Evolutionary conservation across 2,797 vertebrate genomes (phyloP).

Genomic region (Botia kubotai): DNA sequence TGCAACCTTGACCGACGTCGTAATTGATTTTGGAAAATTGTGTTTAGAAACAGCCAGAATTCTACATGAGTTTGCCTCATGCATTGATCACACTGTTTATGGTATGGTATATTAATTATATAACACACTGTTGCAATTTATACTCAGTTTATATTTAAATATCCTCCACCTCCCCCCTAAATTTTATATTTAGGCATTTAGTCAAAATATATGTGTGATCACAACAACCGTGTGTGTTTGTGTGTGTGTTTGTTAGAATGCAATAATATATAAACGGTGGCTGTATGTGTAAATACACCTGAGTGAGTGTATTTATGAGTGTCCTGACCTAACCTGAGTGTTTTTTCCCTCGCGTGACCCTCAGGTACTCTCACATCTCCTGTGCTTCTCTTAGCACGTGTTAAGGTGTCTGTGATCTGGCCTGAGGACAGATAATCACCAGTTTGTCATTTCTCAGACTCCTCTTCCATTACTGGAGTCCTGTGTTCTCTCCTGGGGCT

Average conservation of each 20-base stretch:
- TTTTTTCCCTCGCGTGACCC: background rate
- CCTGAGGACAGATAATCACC: constrained; percentile 9
- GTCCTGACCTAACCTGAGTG: background rate
- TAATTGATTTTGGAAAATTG: constrained; percentile 14
- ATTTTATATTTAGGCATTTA: no score
- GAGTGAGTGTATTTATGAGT: no score
- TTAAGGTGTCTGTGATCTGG: constrained; percentile 3
- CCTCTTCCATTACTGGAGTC: constrained; percentile 30
- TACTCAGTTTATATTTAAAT: background rate
- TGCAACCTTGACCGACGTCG: background rate
- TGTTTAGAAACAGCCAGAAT: background rate
- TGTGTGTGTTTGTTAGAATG: no score
- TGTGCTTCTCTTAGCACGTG: background rate
- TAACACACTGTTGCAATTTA: background rate
- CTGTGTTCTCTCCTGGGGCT: constrained; percentile 58
- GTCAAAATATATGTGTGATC: no score
- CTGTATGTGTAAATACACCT: background rate
- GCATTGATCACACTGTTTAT: background rate
- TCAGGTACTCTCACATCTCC: background rate
- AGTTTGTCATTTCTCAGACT: constrained; percentile 33
- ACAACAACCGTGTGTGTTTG: no score
- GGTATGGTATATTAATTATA: background rate
- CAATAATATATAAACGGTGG: background rate
- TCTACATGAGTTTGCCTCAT: background rate
- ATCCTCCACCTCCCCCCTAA: no score